Conservation (phyloP, 2,888 invertebrate species). For the Lithophane ornitopus region DNA sequence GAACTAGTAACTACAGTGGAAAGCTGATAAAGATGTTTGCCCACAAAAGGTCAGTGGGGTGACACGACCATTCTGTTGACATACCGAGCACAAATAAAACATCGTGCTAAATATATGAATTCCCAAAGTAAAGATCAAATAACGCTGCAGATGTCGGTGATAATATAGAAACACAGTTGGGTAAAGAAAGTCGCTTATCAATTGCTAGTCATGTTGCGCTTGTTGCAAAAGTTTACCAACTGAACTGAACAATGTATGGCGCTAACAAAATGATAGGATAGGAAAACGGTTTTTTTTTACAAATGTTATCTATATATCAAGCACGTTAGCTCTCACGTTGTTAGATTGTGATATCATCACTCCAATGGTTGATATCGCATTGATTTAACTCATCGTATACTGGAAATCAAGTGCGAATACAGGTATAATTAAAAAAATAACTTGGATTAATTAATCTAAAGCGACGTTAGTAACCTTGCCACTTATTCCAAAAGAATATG, state of each 20-base stretch:
- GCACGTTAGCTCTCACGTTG: constrained; percentile 31
- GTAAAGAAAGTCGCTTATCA: constrained; percentile 21
- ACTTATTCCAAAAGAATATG: constrained; percentile 28
- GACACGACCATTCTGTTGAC: constrained; percentile 59
- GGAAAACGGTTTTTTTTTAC: not conserved
- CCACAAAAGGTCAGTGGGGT: constrained; percentile 66
- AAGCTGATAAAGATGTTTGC: constrained; percentile 69
- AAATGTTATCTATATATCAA: constrained; percentile 11
- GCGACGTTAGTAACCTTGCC: constrained; percentile 10
- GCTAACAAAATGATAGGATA: constrained; percentile 8
- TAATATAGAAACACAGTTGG: not conserved
- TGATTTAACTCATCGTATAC: not conserved
- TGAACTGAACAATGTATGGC: not conserved
- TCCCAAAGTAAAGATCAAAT: constrained; percentile 37
- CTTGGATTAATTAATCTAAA: not conserved
- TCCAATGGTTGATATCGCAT: constrained; percentile 12
- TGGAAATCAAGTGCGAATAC: not conserved
- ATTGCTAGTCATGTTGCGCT: constrained; percentile 1
- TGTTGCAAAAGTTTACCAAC: not conserved
- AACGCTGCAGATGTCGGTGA: constrained; percentile 13
- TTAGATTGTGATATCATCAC: constrained; percentile 22
- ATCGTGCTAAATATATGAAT: constrained; percentile 31
- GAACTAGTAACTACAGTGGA: constrained; percentile 53
- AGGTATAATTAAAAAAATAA: not conserved
- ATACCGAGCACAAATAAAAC: constrained; percentile 43